Base-by-base conservation (phyloP, 2,888 invertebrate genomes). In the Scaptomyza flava region DNA sequence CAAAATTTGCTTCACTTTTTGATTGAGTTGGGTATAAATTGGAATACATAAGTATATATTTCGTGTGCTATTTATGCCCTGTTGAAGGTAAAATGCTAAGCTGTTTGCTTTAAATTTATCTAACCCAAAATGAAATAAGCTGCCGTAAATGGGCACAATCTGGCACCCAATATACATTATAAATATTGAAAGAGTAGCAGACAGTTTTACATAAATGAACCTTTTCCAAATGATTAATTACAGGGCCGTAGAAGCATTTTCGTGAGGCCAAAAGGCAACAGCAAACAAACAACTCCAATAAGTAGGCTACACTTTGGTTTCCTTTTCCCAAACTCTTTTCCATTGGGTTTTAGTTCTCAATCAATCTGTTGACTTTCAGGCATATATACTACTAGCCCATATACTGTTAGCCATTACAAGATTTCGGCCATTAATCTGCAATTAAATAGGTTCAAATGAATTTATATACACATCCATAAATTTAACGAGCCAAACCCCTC, bases 391-490 rank as follows among this genome's bases (percentile, higher is more conserved):
- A 34, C 12, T 14, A 14, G 8, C 33, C 34, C 33, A 50, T 34
- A 50, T 20, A 50, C 20, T 38, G 20, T 51, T 47, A 57, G 66
- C 52, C 70, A 72, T 86, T 68, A 86, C 88, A 88, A 61, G 89
- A 80, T 68, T 71, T 63, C 56, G 63, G 85, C 69, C 82, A 81
- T 87, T 87, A 72, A 69, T 70, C 70, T 68, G 82, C 89, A 84
- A 84, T 84, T 84, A 84, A 84, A 89, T 87, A 65, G 77, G 74
- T 68, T 48, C 70, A 87, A 84, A 87, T 89, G 86, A 85, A 89
- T 89, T 89, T 84, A 87, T 89, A 89, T 81, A 74, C 76, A 81
- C 82, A 72, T 70, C 73, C 82, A 84, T 84, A 84, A 84, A 89
- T 84, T 79, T 87, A 76, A 81, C 62, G 68, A 57, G 63, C 38